phyloP scores from a whole-genome alignment of 2,888 invertebrate genomes.

The Platycnemis pennipes region DNA sequence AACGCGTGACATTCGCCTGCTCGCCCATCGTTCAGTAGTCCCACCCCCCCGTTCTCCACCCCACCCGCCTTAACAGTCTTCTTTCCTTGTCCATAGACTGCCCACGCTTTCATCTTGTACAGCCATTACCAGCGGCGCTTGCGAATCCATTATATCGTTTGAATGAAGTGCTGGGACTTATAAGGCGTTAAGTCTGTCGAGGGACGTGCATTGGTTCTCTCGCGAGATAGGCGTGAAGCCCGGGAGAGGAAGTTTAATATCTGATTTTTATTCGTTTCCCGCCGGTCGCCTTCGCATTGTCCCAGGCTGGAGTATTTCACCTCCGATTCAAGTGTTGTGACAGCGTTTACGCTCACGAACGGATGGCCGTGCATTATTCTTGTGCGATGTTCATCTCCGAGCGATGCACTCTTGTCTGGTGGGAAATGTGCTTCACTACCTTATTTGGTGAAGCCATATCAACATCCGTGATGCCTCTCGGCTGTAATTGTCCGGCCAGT shows the following conservation, averaged over 20 bases:
- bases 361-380: not conserved
- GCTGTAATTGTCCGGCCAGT: not conserved
- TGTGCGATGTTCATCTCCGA: not conserved
- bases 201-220: not conserved
- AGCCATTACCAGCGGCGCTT: constrained; percentile 28
- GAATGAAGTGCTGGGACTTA: constrained; percentile 35
- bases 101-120: constrained; percentile 28
- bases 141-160: constrained; percentile 32
- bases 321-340: not conserved
- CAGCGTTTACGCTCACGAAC: not conserved
- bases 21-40: not conserved
- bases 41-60: not conserved
- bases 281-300: not conserved
- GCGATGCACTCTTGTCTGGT: not conserved
- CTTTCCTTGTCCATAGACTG: not conserved
- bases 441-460: not conserved
- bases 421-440: not conserved
- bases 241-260: not conserved
- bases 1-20: constrained; percentile 29
- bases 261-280: not conserved
- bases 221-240: not conserved
- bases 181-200: not conserved
- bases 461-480: not conserved
- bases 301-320: not conserved
- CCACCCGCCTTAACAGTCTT: not conserved